These are phyloP conservation scores for Tipula vernalis DNA, from an alignment of 2,888 invertebrate species.

Conservation along the genomic window DNA sequence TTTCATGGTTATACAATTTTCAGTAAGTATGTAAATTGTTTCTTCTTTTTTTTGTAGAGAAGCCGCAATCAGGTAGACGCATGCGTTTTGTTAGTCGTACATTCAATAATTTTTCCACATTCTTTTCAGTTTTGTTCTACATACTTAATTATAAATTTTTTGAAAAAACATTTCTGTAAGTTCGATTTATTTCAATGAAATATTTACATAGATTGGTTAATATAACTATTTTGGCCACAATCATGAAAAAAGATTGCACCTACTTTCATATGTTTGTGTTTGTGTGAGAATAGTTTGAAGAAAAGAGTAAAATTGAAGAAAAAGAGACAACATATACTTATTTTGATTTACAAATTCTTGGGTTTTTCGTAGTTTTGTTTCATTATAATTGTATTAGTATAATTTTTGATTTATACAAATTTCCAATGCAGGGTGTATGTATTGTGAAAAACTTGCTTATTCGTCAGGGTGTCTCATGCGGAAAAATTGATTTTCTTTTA, in stretches of 20 bases:
- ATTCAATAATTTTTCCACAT: neutral
- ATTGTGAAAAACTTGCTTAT: neutral
- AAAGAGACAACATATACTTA: neutral
- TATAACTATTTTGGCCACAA: neutral
- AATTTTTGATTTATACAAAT: neutral
- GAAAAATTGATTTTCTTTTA: neutral
- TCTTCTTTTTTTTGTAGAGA: neutral
- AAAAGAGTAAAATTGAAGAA: neutral
- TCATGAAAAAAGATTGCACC: neutral
- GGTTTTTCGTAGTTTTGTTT: neutral
- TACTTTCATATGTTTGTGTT: neutral
- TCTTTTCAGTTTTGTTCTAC: neutral
- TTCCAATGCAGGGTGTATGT: neutral
- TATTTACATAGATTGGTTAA: neutral
- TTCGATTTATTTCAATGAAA: neutral
- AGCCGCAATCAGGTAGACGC: slow-evolving; percentile 6
- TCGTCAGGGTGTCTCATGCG: neutral
- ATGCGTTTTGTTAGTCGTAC: neutral
- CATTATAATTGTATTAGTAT: neutral
- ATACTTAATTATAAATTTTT: neutral
- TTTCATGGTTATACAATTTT: neutral
- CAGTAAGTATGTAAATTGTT: neutral
- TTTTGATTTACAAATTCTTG: neutral
- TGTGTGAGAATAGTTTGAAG: neutral
- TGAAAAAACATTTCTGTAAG: neutral